Base-by-base conservation (phyloP, 1,140 invertebrate genomes). In the Luehdorfia chinensis region DNA sequence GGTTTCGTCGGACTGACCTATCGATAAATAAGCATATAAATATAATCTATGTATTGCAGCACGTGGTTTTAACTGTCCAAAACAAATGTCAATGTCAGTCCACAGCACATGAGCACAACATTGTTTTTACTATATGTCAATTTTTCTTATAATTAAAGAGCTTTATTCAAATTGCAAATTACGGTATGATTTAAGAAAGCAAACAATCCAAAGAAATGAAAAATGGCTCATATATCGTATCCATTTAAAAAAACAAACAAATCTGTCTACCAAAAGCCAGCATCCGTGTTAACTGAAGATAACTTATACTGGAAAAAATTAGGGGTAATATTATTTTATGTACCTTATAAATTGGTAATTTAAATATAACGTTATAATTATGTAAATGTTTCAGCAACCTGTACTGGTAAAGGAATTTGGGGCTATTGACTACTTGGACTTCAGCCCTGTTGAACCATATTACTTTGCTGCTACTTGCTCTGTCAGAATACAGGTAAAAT, bases 341-440 rank as follows among this genome's bases (percentile, higher is more conserved):
- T 12, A 9, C 21, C 8, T 13, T 4, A 19, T 3, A 9, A 1
- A 15, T 1, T 33, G 9, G 2, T 16, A 2, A 9, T 4, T 8
- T 15, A 34, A n/a, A 15, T 2, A n/a, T 18, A 15, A 9, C 9
- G 7, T 13, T 6, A 32, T 13, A 33, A 37, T 43, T 55, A 50
- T 63, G 54, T 65, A 72, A 52, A 45, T 53, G 44, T 91, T 90
- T 58, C 75, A 97, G 96, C 87, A 91, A 60, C 95, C 96, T 34
- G 93, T 96, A 2, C 89, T 96, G 30, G 90, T 97, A 0, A 98
- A 98, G 86, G 97, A 98, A 84, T 96, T 94, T 89, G 96, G 96
- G 23, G 90, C 94, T 0, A 95, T 98, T 19, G 95, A 97, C 75
- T 94, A 95, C 66, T 91, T 98, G 39, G 94, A 97, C 75, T 96